Base-by-base conservation (phyloP, 2,113 vertebrate species). In the Potamarius usumacintae region DNA sequence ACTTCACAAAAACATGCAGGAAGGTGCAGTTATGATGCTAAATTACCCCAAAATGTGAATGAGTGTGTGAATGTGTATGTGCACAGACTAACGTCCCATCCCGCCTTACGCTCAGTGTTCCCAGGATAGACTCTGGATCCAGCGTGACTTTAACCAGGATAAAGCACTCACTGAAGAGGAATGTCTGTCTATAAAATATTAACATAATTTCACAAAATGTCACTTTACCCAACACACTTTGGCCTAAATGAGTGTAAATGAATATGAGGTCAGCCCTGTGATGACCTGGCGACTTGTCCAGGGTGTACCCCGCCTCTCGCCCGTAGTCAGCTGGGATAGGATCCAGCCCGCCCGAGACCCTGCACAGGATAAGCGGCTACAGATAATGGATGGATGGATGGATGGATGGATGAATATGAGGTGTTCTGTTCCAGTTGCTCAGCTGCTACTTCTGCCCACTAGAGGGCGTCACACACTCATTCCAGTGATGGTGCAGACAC, bases 391-490 rank as follows among this genome's bases (percentile, higher is more conserved):
- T 42, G 34, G 34, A 42, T 42, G 34, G 34, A 42, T 42, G 34
- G 34, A 42, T 42, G 34, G 34, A n/a, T n/a, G n/a, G n/a, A n/a
- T n/a, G n/a, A n/a, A 42, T 42, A 42, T 42, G 34, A 42, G 34
- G 34, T 72, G 30, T 42, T 42, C 2, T 72, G 7, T 72, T 72
- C 9, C 4, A 14, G 65, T 27, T 2, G n/a, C 65, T 7, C 15
- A 76, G 72, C 18, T 50, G 17, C 72, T 48, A 4, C 18, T 50
- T 18, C 60, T 72, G 52, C 42, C 52, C 63, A 57, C 25, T 30
- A 84, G 84, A 50, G 84, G 84, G 84, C 25, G 58, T 12, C 67
- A 84, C 65, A 58, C 17, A 34, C 83, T 57, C 7, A 20, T 12
- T 58, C 8, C 69, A 72, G 17, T 20, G 69, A 20, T 9, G 1